Evolutionary conservation across 2,113 vertebrate species (phyloP).

Genomic region (Zosterops pallidus): DNA sequence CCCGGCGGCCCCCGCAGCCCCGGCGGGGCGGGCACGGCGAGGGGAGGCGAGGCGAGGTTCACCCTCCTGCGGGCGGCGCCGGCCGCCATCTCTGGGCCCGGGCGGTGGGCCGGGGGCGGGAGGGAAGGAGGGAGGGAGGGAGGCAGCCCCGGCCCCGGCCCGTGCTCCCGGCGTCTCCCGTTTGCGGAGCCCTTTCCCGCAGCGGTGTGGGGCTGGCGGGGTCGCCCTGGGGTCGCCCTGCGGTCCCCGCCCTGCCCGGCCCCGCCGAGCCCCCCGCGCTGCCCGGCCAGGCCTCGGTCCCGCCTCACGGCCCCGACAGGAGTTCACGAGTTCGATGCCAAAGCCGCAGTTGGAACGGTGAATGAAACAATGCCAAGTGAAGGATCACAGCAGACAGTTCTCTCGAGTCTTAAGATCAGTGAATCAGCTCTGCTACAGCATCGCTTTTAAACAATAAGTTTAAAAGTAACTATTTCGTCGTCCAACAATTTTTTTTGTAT

Average conservation of each 20-base stretch:
- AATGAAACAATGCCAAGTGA: not conserved
- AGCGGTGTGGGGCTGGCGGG: not conserved
- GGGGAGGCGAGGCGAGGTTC: too few relatives aligned
- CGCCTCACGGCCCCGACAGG: not conserved
- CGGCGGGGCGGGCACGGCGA: too few relatives aligned
- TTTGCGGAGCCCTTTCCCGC: not conserved
- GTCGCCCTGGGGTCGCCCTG: not conserved
- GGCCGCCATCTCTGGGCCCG: not conserved
- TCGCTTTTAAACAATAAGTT: not conserved
- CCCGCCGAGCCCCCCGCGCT: not conserved
- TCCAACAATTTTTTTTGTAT: not conserved
- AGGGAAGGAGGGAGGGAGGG: not conserved
- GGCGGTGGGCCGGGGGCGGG: not conserved
- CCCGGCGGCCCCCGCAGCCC: too few relatives aligned
- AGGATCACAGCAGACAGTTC: not conserved
- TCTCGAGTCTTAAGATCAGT: not conserved
- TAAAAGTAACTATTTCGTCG: not conserved
- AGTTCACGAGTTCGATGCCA: not conserved
- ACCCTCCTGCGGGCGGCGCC: too few relatives aligned
- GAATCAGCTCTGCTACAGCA: not conserved
- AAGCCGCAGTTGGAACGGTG: fast-evolving
- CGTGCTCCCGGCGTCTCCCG: not conserved
- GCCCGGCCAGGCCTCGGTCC: not conserved
- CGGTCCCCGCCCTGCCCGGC: not conserved
- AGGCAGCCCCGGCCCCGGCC: not conserved